Conservation (phyloP, 2,113 vertebrate species). For the Poicephalus gulielmi region DNA sequence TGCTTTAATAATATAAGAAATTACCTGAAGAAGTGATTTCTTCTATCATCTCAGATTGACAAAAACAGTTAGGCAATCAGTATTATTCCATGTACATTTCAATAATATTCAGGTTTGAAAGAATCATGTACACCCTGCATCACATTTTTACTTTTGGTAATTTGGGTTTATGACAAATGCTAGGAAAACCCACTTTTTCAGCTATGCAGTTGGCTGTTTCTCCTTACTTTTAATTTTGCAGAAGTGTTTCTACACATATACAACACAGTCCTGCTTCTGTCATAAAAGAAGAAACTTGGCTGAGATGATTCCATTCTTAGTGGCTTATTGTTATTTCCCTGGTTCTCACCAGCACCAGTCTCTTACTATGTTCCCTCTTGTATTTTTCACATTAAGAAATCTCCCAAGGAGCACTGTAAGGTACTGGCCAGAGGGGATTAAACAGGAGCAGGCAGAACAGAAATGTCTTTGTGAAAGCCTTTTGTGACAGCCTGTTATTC, state of each 20-base stretch:
- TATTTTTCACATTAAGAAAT: not conserved
- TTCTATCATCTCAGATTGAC: not conserved
- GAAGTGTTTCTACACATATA: not conserved
- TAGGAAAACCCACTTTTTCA: not conserved
- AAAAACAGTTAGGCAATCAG: not conserved
- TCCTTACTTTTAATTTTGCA: not conserved
- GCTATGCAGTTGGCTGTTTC: not conserved
- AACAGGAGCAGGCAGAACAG: not conserved
- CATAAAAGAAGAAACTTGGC: not conserved
- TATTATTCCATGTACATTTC: not conserved
- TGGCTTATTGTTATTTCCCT: not conserved
- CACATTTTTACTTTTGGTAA: not conserved
- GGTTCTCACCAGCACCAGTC: not conserved
- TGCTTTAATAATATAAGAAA: not conserved
- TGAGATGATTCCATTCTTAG: not conserved
- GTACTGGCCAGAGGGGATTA: not conserved
- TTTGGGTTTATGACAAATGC: not conserved
- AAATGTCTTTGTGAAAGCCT: not conserved
- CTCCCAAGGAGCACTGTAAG: not conserved
- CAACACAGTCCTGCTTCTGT: not conserved
- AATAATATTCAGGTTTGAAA: not conserved
- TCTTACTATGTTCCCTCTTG: not conserved
- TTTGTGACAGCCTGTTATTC: not conserved
- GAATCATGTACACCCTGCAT: not conserved
- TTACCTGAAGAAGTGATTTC: not conserved